A percentile compares a stretch with the other conserved stretches of the same genome.
Evolutionary conservation across 2,113 vertebrate genomes (phyloP).

Genomic region (Chaetops frenatus): DNA sequence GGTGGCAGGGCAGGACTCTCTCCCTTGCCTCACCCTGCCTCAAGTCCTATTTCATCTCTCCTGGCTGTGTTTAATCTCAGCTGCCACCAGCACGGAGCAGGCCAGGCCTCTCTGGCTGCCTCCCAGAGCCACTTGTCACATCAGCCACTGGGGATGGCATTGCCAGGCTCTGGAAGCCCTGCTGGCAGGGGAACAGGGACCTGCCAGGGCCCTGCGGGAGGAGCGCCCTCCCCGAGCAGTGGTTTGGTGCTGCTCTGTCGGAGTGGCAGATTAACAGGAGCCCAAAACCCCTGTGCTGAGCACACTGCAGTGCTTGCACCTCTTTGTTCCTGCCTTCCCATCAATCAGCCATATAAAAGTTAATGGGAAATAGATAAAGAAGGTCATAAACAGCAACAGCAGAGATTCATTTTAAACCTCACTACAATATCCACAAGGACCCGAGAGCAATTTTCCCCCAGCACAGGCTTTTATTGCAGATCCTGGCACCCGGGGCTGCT

Average conservation of each 20-base stretch:
- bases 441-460: background rate
- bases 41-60: no score
- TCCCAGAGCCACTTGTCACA: background rate
- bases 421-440: background rate
- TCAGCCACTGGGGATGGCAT: rapidly evolving
- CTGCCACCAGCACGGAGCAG: background rate
- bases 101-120: background rate
- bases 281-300: background rate
- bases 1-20: background rate
- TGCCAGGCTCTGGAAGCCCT: background rate
- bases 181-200: background rate
- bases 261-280: background rate
- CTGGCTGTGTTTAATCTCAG: background rate
- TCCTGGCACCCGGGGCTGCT: background rate
- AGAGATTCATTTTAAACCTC: background rate
- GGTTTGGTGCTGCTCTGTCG: background rate
- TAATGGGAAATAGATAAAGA: background rate
- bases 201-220: background rate
- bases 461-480: background rate
- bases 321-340: background rate
- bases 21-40: background rate
- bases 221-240: rapidly evolving
- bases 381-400: background rate
- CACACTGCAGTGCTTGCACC: background rate
- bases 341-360: background rate